phyloP scores from a whole-genome alignment of 2,797 vertebrate species.

The Gastrophryne carolinensis region DNA sequence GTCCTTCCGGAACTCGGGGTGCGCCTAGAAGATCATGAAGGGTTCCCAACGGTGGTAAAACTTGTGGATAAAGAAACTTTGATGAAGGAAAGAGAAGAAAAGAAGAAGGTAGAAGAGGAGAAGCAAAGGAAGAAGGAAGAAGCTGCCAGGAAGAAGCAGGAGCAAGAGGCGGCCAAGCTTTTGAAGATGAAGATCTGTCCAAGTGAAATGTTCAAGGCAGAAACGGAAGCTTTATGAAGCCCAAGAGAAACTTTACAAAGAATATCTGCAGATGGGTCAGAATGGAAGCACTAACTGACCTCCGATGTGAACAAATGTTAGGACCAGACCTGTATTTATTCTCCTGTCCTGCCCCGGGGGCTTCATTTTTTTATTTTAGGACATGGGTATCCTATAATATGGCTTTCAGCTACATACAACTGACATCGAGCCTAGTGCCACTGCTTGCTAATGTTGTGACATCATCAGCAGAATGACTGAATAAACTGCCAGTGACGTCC shows the following conservation, averaged over 20 bases:
- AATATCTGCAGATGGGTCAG: conserved; percentile 78
- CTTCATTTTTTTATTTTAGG: neutral
- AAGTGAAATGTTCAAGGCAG: conserved; percentile 82
- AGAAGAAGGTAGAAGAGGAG: conserved; percentile 92
- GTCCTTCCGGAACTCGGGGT: conserved; percentile 89
- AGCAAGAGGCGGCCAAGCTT: conserved; percentile 89
- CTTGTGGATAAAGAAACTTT: conserved; percentile 86
- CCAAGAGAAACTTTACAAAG: conserved; percentile 86
- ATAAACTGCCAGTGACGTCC: no score
- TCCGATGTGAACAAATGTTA: neutral
- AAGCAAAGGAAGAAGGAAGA: conserved; percentile 90
- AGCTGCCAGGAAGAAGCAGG: conserved; percentile 81
- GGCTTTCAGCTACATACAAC: no score
- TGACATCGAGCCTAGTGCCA: no score
- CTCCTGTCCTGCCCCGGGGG: neutral
- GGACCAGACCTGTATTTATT: conserved; percentile 1
- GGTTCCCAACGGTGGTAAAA: conserved; percentile 93
- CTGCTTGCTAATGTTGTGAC: no score
- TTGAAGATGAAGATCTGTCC: conserved; percentile 92
- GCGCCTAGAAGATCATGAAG: conserved; percentile 94
- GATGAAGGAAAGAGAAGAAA: conserved; percentile 88
- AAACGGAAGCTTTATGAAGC: conserved; percentile 85
- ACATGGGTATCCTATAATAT: neutral
- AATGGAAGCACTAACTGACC: conserved; percentile 68
- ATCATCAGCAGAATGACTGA: no score